phyloP scores from a whole-genome alignment of 2,888 invertebrate genomes.

The Morinoia aosen region DNA sequence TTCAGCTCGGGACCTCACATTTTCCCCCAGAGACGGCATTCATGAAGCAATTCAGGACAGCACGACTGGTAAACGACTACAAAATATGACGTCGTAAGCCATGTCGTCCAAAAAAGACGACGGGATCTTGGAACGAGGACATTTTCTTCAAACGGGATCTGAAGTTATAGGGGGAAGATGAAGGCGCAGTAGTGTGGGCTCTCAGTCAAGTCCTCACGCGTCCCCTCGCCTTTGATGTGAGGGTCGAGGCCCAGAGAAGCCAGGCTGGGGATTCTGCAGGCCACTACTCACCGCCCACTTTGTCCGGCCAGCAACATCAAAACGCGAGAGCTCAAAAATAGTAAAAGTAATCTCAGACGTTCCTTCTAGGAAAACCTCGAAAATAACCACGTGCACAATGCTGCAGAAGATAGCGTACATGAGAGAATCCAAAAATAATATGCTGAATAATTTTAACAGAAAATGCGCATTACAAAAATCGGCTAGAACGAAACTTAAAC shows the following conservation, averaged over 20 bases:
- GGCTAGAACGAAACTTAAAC: too few relatives aligned
- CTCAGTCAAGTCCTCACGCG: slow-evolving; percentile 7
- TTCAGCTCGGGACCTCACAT: too few relatives aligned
- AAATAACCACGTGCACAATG: background rate
- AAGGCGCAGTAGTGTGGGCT: background rate
- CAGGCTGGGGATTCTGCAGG: background rate
- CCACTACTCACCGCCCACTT: background rate
- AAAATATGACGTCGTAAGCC: background rate
- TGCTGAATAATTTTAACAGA: too few relatives aligned
- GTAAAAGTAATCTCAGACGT: background rate
- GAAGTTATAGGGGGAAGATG: background rate
- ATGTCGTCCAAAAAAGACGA: background rate
- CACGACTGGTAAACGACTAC: background rate
- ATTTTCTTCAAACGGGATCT: background rate
- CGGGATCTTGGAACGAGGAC: background rate
- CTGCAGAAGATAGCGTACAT: background rate
- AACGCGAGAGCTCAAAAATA: background rate
- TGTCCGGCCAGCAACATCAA: background rate
- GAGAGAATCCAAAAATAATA: background rate
- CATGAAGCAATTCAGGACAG: background rate
- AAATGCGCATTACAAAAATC: too few relatives aligned
- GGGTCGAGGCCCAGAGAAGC: background rate
- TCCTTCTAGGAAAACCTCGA: background rate
- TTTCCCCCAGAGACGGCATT: background rate
- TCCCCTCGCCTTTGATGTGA: slow-evolving; percentile 23